Percentiles rank a stretch among this genome's conserved stretches.
These are phyloP conservation scores for Pseudonaja textilis DNA, from an alignment of 2,113 vertebrate species.

Conservation along the genomic window DNA sequence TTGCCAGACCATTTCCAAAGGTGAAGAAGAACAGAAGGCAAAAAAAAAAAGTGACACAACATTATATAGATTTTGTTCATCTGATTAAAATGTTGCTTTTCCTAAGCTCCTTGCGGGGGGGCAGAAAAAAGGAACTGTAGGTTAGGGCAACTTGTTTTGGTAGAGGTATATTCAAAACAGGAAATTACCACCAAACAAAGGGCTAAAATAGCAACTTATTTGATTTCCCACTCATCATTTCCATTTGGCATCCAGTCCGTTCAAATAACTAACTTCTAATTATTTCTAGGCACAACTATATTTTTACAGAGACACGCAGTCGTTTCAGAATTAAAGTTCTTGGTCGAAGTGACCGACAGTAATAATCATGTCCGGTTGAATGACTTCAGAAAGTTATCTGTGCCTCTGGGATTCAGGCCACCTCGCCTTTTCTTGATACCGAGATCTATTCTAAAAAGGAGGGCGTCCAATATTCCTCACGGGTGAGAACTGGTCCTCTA, in stretches of 20 bases:
- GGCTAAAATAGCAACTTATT: slow-evolving; percentile 36
- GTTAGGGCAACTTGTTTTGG: slow-evolving; percentile 25
- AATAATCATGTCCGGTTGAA: slow-evolving; percentile 1
- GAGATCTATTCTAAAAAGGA: background rate
- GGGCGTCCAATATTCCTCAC: background rate
- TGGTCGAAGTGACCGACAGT: background rate
- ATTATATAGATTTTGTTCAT: slow-evolving; percentile 33
- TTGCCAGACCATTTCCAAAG: background rate
- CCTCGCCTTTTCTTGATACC: background rate
- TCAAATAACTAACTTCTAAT: slow-evolving; percentile 24
- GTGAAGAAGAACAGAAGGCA: slow-evolving; percentile 15
- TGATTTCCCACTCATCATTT: slow-evolving; percentile 24
- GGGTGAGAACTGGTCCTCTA: background rate
- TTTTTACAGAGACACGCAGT: background rate
- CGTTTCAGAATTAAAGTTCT: background rate
- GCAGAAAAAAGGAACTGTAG: background rate
- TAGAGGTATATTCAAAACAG: background rate
- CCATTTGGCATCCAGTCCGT: background rate
- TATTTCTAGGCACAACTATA: background rate
- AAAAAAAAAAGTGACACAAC: background rate
- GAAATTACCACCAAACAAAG: slow-evolving; percentile 1
- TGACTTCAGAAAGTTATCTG: background rate
- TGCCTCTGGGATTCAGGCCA: background rate
- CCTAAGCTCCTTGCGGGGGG: background rate
- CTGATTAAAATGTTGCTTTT: slow-evolving; percentile 21